Evolutionary conservation across 2,113 vertebrate species (phyloP), one percentile per base, ranked within the genome.

Genomic region (Lasiurus borealis): DNA sequence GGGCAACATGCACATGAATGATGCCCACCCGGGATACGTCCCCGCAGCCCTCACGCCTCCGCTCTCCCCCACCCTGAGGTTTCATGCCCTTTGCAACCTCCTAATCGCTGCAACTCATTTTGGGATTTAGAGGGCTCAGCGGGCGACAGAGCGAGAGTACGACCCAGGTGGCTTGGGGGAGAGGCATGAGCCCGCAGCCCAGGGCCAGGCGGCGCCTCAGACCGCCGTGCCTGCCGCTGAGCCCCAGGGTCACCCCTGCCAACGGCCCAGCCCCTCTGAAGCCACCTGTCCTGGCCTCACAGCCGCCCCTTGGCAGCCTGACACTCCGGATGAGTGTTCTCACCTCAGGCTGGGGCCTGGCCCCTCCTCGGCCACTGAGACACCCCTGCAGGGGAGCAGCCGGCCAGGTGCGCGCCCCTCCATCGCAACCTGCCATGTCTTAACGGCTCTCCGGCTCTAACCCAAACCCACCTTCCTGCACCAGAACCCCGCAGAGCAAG

Each of bases 381-480:
- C 25, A 1, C 48, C 73, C 19, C 57, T 1, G 59, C 18, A 29
- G 72, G 5, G 54, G 25, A 52, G 72, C 31, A 34, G 75, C 69
- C 0, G 75, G 94, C 93, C 98, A 97, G 98, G 97, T 98, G 98
- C 15, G 62, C 12, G 62, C 40, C 31, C 5, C 6, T n/a, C 21
- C 13, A 8, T 72, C 3, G 3, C 72, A 87, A 96, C 97, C 97
- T 86, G 9, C 3, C 75, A 94, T 2, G 25, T 84, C 90, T 87
- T 97, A 97, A 97, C 85, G 92, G 97, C 86, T 81, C 96, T 59
- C 95, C 97, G 77, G 93, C 98, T 98, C 97, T 98, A 98, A 98
- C 97, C 96, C 85, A 95, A 98, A 98, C 12, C 98, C 97, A 97
- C 93, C 94, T 97, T 98, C 98, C 98, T 98, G 98, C 97, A 92